Evolutionary conservation across 2,113 vertebrate genomes (phyloP).

Genomic region (Bambusicola thoracicus): DNA sequence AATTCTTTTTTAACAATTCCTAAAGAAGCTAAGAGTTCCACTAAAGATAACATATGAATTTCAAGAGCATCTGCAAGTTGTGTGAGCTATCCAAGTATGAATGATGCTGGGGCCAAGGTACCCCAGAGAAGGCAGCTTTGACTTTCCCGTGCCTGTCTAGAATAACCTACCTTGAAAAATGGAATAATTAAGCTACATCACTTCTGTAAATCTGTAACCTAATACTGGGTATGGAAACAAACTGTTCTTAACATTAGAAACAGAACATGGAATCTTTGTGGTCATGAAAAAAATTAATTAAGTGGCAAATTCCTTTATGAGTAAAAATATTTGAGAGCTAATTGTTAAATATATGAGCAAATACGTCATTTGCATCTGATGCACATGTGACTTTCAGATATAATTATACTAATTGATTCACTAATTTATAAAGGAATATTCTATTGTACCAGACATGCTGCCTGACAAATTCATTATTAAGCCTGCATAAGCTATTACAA

Average conservation of each 20-base stretch:
- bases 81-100: neutral
- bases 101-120: neutral
- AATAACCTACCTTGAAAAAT: neutral
- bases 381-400: neutral
- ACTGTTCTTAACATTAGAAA: neutral
- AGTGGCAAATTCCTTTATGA: neutral
- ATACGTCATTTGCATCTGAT: neutral
- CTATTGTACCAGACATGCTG: neutral
- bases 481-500: neutral
- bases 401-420: neutral
- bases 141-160: neutral
- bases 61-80: neutral
- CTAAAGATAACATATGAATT: neutral
- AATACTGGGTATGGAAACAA: neutral
- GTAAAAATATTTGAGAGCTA: neutral
- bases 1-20: neutral
- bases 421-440: neutral
- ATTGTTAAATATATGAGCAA: neutral
- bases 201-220: neutral
- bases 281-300: neutral
- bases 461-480: neutral
- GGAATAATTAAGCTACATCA: neutral
- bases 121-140: neutral
- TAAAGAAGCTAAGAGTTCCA: neutral
- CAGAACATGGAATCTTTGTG: neutral